These are phyloP conservation scores for Beroe ovata DNA, from an alignment of 37 sponge, comb jelly and placozoan genomes.

Conservation along the genomic window DNA sequence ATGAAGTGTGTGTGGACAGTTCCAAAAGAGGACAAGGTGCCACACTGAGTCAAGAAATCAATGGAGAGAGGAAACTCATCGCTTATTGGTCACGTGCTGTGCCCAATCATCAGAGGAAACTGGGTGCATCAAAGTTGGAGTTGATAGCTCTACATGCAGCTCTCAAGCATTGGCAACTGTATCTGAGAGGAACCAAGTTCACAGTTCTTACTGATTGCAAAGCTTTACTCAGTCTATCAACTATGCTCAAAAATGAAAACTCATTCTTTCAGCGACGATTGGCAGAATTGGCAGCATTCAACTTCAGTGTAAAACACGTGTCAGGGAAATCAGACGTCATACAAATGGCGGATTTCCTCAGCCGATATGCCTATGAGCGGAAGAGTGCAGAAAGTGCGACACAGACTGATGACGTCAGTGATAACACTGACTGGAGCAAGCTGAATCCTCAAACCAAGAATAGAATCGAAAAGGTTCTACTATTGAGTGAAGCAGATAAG, in stretches of 20 bases:
- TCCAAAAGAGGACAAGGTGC: conserved; percentile 64
- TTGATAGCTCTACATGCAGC: conserved; percentile 39
- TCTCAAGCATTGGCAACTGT: conserved; percentile 24
- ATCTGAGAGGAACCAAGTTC: conserved; percentile 3
- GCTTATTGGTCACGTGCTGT: conserved; percentile 20
- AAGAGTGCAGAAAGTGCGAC: neutral
- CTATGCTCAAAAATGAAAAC: conserved; percentile 28
- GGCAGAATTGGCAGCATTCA: neutral
- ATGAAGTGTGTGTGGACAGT: conserved; percentile 10
- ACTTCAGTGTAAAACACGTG: conserved; percentile 1
- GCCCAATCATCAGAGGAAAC: conserved; percentile 33
- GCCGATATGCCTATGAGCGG: conserved; percentile 2
- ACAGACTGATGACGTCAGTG: neutral
- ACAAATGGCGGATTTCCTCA: conserved; percentile 61
- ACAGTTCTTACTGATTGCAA: conserved; percentile 46
- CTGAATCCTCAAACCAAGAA: neutral
- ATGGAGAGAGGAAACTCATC: neutral
- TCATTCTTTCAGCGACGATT: conserved; percentile 31
- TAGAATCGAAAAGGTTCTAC: neutral
- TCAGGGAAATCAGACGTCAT: neutral
- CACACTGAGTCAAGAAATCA: neutral
- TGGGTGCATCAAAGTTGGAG: conserved; percentile 23
- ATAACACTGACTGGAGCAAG: neutral
- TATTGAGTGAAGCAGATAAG: conserved; percentile 6
- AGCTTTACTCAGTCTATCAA: neutral